phyloP scores from a whole-genome alignment of 2,888 invertebrate species.

The Kryphioiulus occultus region DNA sequence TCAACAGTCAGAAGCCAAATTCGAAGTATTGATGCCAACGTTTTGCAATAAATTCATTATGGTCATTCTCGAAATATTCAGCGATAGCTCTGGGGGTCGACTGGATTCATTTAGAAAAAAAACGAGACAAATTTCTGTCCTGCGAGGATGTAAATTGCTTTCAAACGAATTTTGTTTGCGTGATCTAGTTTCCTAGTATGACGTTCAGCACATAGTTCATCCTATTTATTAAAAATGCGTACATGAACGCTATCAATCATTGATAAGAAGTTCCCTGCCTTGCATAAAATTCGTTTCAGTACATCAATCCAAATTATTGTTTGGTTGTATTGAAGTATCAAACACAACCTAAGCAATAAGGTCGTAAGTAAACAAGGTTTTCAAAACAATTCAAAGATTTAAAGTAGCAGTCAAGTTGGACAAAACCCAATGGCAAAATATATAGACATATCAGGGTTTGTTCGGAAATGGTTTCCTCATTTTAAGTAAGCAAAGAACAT shows the following conservation, averaged over 20 bases:
- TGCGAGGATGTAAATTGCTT: neutral
- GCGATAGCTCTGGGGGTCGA: neutral
- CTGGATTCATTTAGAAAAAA: neutral
- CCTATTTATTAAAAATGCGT: neutral
- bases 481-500: neutral
- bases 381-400: neutral
- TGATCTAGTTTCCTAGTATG: neutral
- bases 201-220: neutral
- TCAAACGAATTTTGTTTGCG: constrained; percentile 28
- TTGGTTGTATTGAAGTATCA: too few species aligned
- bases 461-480: neutral
- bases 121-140: neutral
- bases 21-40: neutral
- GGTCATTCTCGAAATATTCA: neutral
- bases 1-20: neutral
- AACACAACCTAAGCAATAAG: neutral
- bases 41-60: neutral
- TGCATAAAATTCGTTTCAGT: neutral
- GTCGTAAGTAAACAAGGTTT: neutral
- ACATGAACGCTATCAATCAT: neutral
- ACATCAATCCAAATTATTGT: neutral
- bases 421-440: neutral
- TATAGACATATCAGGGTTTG: neutral
- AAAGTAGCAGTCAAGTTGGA: neutral
- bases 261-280: neutral